Percentiles rank a stretch among this genome's conserved stretches.
These are phyloP conservation scores for Leiothrix lutea DNA, from an alignment of 2,113 vertebrate genomes.

Conservation along the genomic window DNA sequence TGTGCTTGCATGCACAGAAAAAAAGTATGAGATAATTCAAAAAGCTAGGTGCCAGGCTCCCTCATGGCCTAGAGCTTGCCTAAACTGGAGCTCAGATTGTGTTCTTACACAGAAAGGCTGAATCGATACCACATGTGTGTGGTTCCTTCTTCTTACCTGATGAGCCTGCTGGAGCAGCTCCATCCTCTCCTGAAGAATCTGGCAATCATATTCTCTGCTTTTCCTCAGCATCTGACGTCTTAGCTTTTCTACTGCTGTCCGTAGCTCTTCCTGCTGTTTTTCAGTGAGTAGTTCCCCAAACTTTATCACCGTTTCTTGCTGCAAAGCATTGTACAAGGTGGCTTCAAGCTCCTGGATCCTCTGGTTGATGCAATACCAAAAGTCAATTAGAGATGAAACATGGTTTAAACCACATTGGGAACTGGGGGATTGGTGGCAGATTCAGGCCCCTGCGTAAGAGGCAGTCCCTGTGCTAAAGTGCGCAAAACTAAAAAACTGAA, in stretches of 20 bases:
- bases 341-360: slow-evolving; percentile 99
- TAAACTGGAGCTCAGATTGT: not conserved
- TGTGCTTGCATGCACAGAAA: not conserved
- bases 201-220: slow-evolving; percentile 96
- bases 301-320: slow-evolving; percentile 97
- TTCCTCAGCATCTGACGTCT: slow-evolving; percentile 97
- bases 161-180: slow-evolving; percentile 97
- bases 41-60: not conserved
- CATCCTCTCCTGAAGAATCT: slow-evolving; percentile 97
- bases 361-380: slow-evolving; percentile 76
- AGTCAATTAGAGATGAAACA: slow-evolving; percentile 38
- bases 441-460: not conserved
- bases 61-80: not conserved
- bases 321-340: slow-evolving; percentile 96
- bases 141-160: slow-evolving; percentile 76
- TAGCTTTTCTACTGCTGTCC: slow-evolving; percentile 92
- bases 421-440: not conserved
- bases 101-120: not conserved
- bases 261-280: slow-evolving; percentile 91
- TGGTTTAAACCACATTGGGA: not conserved
- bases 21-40: not conserved
- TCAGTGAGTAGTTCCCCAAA: slow-evolving; percentile 93
- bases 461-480: not conserved
- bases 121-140: not conserved
- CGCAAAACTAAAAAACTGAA: not conserved